Percentiles rank a stretch among this genome's conserved stretches.
Conservation (phyloP, 2,113 vertebrate genomes). For the Panthera uncia region DNA sequence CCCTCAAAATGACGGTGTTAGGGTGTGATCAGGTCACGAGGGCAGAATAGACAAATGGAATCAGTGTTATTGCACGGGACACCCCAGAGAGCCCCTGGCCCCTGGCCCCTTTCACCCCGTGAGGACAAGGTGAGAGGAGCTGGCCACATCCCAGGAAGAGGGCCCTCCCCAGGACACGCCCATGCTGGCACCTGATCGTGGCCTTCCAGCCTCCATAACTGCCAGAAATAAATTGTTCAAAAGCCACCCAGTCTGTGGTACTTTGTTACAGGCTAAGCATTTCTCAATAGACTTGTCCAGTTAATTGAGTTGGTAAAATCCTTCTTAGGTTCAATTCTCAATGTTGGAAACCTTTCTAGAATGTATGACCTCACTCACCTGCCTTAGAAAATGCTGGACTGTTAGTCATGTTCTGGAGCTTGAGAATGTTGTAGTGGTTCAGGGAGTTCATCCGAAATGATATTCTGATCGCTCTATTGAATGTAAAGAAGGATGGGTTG, state of each 20-base stretch:
- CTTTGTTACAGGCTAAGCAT: no score
- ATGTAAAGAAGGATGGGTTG: accelerated
- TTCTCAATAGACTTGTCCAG: not conserved
- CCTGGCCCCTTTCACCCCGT: accelerated
- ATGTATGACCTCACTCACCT: accelerated
- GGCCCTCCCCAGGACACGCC: accelerated
- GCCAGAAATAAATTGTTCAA: no score
- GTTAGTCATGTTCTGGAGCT: accelerated
- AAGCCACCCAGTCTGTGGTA: not conserved
- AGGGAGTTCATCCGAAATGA: accelerated
- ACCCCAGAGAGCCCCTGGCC: accelerated
- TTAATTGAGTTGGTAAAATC: not conserved
- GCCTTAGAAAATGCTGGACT: not conserved
- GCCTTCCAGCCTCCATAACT: not conserved
- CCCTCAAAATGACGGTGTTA: not conserved
- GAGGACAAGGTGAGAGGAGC: not conserved
- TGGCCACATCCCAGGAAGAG: accelerated
- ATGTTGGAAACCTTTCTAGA: no score
- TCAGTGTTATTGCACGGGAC: not conserved
- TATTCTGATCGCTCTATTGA: not conserved
- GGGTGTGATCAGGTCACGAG: not conserved
- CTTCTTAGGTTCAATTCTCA: not conserved
- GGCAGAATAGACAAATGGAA: accelerated
- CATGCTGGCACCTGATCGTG: accelerated
- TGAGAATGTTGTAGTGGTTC: accelerated